These are phyloP conservation scores for Drosophila navojoa DNA, from an alignment of 1,140 invertebrate genomes.

Conservation along the genomic window DNA sequence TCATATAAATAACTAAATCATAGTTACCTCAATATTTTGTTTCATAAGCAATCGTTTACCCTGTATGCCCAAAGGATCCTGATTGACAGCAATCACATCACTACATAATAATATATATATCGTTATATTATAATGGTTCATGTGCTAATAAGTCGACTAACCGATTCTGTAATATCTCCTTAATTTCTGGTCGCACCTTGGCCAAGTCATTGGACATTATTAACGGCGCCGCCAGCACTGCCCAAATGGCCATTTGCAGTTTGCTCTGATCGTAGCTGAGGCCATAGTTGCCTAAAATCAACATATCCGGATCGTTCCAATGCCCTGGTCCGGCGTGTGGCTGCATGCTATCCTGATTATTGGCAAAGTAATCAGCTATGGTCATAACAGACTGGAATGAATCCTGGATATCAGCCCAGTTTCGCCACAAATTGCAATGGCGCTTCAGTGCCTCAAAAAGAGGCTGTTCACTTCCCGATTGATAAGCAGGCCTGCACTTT, in stretches of 20 bases:
- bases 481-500: slow-evolving; percentile 88
- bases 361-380: slow-evolving; percentile 91
- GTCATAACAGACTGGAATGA: slow-evolving; percentile 89
- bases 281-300: slow-evolving; percentile 93
- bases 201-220: slow-evolving; percentile 94
- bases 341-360: slow-evolving; percentile 89
- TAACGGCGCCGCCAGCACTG: slow-evolving; percentile 93
- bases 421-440: slow-evolving; percentile 95
- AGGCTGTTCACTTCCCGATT: slow-evolving; percentile 92
- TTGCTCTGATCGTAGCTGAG: slow-evolving; percentile 92
- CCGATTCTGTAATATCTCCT: slow-evolving; percentile 90
- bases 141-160: not conserved
- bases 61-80: slow-evolving; percentile 90
- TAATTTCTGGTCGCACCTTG: slow-evolving; percentile 89
- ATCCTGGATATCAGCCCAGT: slow-evolving; percentile 94
- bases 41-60: slow-evolving; percentile 87
- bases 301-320: slow-evolving; percentile 97
- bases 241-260: slow-evolving; percentile 95
- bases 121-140: not conserved
- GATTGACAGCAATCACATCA: slow-evolving; percentile 91
- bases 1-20: slow-evolving; percentile 33
- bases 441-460: slow-evolving; percentile 93
- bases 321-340: slow-evolving; percentile 91
- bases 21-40: slow-evolving; percentile 90
- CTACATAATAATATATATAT: slow-evolving; percentile 84